Conservation (phyloP, 2,797 vertebrate genomes). For the Pelodytes ibericus region DNA sequence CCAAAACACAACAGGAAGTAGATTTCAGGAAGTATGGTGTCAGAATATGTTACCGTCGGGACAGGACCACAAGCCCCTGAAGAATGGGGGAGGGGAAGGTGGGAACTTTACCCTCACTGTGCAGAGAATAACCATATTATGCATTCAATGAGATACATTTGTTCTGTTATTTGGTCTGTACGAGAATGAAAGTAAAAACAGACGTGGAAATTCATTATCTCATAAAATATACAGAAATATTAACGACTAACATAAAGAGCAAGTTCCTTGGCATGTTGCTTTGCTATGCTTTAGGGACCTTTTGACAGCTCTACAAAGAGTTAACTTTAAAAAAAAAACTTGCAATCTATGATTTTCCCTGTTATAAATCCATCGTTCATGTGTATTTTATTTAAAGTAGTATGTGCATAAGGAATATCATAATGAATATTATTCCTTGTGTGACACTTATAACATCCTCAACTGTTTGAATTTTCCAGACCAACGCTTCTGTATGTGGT, state of each 20-base stretch:
- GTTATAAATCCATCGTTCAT: not conserved
- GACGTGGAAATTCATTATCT: not conserved
- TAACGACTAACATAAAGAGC: not conserved
- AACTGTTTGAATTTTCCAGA: too few relatives aligned
- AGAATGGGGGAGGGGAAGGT: conserved; percentile 3
- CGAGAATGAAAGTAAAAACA: not conserved
- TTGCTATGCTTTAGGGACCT: not conserved
- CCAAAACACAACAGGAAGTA: conserved; percentile 54
- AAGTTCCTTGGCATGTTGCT: not conserved
- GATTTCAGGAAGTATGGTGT: conserved; percentile 50
- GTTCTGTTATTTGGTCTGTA: not conserved
- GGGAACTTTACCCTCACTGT: conserved; percentile 33
- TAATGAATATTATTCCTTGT: too few relatives aligned
- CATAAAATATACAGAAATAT: not conserved
- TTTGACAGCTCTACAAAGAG: not conserved
- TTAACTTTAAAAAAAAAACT: not conserved
- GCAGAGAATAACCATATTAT: conserved; percentile 17
- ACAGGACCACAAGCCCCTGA: conserved; percentile 26
- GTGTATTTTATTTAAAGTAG: not conserved
- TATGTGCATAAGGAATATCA: too few relatives aligned
- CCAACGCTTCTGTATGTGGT: too few relatives aligned
- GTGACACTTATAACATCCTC: too few relatives aligned
- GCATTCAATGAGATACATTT: conserved; percentile 33
- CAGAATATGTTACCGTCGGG: conserved; percentile 43
- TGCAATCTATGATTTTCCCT: not conserved